Percentiles rank a stretch among this genome's conserved stretches.
phyloP scores from a whole-genome alignment of 2,113 vertebrate species.

The Semnopithecus entellus region DNA sequence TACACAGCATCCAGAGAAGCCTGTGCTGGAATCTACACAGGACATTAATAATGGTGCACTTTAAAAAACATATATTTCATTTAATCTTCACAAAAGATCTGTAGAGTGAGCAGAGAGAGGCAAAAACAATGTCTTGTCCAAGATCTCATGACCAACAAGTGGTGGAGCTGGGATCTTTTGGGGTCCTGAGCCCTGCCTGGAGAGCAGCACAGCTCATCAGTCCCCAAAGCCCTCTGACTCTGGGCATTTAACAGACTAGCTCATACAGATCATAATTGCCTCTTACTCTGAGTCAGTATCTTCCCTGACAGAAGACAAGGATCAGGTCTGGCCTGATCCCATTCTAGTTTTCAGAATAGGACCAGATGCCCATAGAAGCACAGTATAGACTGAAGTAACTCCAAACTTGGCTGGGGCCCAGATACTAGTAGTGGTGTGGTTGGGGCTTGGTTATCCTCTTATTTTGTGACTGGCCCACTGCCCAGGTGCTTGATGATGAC shows the following conservation, averaged over 20 bases:
- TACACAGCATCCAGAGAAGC: not conserved
- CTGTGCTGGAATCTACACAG: not conserved
- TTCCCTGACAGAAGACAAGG: not conserved
- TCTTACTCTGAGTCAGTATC: not conserved
- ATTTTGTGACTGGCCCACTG: not conserved
- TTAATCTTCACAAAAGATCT: not conserved
- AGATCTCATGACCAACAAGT: too few species aligned
- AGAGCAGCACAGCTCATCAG: not conserved
- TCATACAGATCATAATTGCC: not conserved
- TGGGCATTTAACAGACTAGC: not conserved
- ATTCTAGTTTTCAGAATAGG: not conserved
- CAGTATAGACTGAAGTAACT: not conserved
- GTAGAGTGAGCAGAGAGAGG: not conserved
- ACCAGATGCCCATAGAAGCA: not conserved
- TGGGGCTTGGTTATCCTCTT: not conserved
- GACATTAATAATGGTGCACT: not conserved
- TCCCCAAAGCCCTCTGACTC: not conserved
- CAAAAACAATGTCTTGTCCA: not conserved
- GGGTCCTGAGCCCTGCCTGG: not conserved
- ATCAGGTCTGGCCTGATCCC: not conserved
- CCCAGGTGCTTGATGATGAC: slow-evolving; percentile 91
- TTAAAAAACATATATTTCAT: not conserved
- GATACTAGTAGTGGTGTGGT: not conserved
- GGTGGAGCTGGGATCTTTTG: not conserved
- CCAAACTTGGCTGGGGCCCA: not conserved